phyloP scores from a whole-genome alignment of 2,888 invertebrate species.

The Folsomia manolachei region DNA sequence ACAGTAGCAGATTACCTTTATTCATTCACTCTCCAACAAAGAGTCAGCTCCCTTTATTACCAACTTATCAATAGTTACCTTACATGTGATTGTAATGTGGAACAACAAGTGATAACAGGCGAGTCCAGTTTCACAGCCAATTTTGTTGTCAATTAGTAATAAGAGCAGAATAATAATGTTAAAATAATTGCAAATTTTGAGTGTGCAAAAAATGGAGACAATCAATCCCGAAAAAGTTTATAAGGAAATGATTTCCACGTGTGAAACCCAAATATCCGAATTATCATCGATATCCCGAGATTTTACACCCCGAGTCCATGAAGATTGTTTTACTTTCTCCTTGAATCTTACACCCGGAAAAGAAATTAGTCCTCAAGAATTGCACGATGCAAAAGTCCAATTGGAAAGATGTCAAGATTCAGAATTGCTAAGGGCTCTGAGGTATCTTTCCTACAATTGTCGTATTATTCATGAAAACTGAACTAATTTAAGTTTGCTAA shows the following conservation, averaged over 20 bases:
- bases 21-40: no score
- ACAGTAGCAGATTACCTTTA: no score
- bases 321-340: background rate
- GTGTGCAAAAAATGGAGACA: background rate
- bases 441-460: background rate
- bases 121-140: no score
- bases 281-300: background rate
- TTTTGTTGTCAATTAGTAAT: no score
- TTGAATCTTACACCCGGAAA: background rate
- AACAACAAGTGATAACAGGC: no score
- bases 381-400: background rate
- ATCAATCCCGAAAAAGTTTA: background rate
- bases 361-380: background rate
- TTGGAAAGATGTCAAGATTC: background rate
- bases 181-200: background rate
- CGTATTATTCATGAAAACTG: background rate
- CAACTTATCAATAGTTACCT: no score
- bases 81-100: no score
- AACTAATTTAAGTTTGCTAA: background rate
- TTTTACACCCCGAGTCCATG: background rate
- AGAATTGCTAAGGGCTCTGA: background rate
- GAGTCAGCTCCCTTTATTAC: no score
- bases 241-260: constrained; percentile 5
- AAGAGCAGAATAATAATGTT: no score
- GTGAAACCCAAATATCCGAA: background rate